Base-by-base conservation (phyloP, 2,888 invertebrate species). In the Hirudinaria manillensis region DNA sequence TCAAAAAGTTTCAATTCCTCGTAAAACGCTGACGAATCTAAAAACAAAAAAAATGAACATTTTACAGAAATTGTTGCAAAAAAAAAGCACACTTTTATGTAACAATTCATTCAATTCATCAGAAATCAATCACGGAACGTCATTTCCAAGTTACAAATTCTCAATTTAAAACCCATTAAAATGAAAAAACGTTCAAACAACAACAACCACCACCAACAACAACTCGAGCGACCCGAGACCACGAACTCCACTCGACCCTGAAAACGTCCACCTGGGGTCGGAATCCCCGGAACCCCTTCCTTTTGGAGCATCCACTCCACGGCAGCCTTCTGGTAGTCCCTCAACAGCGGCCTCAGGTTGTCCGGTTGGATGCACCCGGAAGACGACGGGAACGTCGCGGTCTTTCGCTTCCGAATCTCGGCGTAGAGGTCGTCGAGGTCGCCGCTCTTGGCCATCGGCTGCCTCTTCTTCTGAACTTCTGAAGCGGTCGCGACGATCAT, bases 221-320 rank as follows among this genome's bases (percentile, higher is more conserved):
- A n/a, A n/a, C n/a, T n/a, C n/a, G n/a, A n/a, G n/a, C n/a, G n/a
- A n/a, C n/a, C n/a, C n/a, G n/a, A n/a, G n/a, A n/a, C n/a, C n/a
- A n/a, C n/a, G n/a, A n/a, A n/a, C n/a, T n/a, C n/a, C n/a, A n/a
- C n/a, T n/a, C n/a, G n/a, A n/a, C n/a, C n/a, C n/a, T n/a, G n/a
- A 61, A 61, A 61, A 61, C n/a, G 24, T 24, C 61, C 29, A 19
- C n/a, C 24, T 61, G 13, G 10, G 29, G 24, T 27, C 61, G 61
- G 29, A 10, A 1, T 19, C n/a, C 29, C 61, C 61, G n/a, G 24
- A 53, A 10, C 67, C 91, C 91, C 74, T 65, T 92, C 91, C 74
- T 88, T 86, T 16, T 85, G 79, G 1, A 91, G 79, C 89, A 92
- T 90, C 92, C 92, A 92, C 55, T 83, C 81, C 0, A 91, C 89